Base-by-base conservation (phyloP, 2,888 invertebrate genomes). In the Schizaphis graminum region DNA sequence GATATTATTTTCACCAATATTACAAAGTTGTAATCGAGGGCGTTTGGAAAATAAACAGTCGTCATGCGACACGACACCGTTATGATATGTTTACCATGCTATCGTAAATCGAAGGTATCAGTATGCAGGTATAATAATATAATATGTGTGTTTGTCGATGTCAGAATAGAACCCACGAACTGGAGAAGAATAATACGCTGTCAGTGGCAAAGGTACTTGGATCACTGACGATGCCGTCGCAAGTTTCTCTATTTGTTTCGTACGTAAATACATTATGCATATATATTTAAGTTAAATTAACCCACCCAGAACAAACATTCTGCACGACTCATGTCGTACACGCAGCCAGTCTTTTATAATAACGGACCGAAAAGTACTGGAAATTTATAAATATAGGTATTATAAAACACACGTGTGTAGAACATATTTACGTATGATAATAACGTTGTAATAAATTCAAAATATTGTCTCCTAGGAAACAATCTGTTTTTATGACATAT, bases 371-470 rank as follows among this genome's bases (percentile, higher is more conserved):
- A 77, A 77, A 35, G 35, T 41, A 21, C 35, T 35, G 35, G 21
- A 35, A 77, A 77, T 35, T 35, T 35, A 77, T 35, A 77, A 77
- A 35, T 77, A 47, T 47, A 47, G 44, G 44, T 47, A 41, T 77
- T 77, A 77, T 77, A 35, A 21, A 77, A 35, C 77, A 77, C 35
- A 35, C 21, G 35, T 35, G 21, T 35, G 21, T 35, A 35, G 7
- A 77, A n/a, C 5, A 77, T 44, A 44, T 44, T 44, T 44, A 44
- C 41, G 41, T 57, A 57, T 57, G 57, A 57, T 77, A 77, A 77
- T 77, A 8, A 21, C 41, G 88, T 89, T 89, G 56, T 89, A 93
- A 93, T 89, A 56, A 56, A 93, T 93, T 93, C 41, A 89, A 93
- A 89, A 89, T 89, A 89, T 89, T 93, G 89, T n/a, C 93, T 41